Evolutionary conservation across 2,113 vertebrate species (phyloP).

Genomic region (Isurus oxyrinchus): DNA sequence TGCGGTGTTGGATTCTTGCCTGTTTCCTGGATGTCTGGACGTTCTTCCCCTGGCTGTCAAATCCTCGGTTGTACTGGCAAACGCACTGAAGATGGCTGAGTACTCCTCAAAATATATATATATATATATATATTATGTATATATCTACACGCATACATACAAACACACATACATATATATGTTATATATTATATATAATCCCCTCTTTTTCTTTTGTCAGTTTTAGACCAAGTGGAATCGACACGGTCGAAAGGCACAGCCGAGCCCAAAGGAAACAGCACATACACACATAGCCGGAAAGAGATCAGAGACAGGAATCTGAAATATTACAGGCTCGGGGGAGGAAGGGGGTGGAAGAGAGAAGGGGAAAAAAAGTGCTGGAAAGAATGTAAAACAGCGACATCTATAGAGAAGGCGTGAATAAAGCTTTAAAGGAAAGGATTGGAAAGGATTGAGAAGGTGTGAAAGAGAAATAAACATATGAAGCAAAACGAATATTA

Average conservation of each 20-base stretch:
- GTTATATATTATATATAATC: neutral
- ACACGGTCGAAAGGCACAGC: constrained; percentile 28
- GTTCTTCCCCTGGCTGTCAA: constrained; percentile 14
- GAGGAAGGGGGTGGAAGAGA: neutral
- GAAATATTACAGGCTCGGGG: constrained; percentile 43
- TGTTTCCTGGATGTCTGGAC: neutral
- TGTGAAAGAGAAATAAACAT: neutral
- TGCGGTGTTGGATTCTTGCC: constrained; percentile 13
- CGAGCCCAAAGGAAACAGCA: constrained; percentile 58
- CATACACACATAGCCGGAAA: constrained; percentile 67
- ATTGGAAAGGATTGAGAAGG: too few relatives aligned
- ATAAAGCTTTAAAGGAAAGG: neutral
- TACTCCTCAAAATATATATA: neutral
- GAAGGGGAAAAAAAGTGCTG: constrained; percentile 21
- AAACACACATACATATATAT: neutral
- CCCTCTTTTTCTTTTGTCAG: neutral
- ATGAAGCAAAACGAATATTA: neutral
- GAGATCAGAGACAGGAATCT: constrained; percentile 51
- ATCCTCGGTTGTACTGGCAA: neutral
- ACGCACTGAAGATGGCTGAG: neutral
- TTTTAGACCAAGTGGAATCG: neutral
- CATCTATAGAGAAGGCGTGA: neutral
- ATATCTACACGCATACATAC: neutral
- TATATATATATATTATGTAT: neutral
- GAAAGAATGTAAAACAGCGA: constrained; percentile 19